Base-by-base conservation (phyloP, 2,888 invertebrate genomes). In the Mellilla xanthometata region DNA sequence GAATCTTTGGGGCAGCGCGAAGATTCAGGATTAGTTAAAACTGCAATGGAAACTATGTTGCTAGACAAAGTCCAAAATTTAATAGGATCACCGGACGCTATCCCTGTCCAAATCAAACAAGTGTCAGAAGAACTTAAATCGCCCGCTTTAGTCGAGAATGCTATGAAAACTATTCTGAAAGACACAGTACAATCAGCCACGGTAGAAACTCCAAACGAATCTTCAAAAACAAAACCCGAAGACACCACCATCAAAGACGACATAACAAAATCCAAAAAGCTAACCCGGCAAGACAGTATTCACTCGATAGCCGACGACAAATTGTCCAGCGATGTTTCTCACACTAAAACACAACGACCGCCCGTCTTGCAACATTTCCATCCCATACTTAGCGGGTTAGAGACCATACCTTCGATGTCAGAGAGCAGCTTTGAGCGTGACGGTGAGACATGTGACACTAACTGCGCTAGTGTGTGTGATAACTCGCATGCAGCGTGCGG, bases 401-500 rank as follows among this genome's bases (percentile, higher is more conserved):
- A 83, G 54, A 83, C 85, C 72, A 88, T 87, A 65, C 87, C 82
- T 57, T 89, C 87, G 39, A 56, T 86, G 51, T 79, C 84, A 13
- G 86, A 85, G 57, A 75, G 66, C 60, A 76, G 78, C 69, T 52
- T 81, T 57, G 81, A 82, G 55, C 72, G 62, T 54, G 85, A 86
- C 54, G 65, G 68, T 60, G 80, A 74, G 9, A 39, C 72, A 44
- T 62, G 68, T 44, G 68, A 71, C 47, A 77, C 81, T 88, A 87
- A 87, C 87, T 73, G 64, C 62, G 77, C 72, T 82, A 87, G 86
- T 81, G 87, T 86, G 87, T 87, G 88, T 87, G 79, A 72, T 89
- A 86, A 89, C 88, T 82, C 81, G 89, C 89, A 89, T 89, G 89
- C 89, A 76, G 89, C 77, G 86, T 88, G 89, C 79, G 72, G 65